phyloP scores from a whole-genome alignment of 2,888 invertebrate genomes.

The Eumerus sabulonum region DNA sequence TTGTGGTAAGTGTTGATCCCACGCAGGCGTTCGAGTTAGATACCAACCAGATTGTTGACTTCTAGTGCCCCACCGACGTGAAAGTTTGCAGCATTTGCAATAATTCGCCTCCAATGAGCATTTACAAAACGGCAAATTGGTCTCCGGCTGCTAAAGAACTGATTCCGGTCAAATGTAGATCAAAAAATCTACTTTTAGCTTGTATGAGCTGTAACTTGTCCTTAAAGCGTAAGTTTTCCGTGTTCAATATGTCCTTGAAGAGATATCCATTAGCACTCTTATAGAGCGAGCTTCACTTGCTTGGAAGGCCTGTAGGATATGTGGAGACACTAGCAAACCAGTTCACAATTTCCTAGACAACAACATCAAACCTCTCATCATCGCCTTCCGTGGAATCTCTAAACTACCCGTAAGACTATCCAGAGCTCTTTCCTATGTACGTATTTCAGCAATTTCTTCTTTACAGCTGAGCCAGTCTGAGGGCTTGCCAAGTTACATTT shows the following conservation, averaged over 20 bases:
- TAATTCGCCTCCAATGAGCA: too few species aligned
- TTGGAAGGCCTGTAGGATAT: slow-evolving; percentile 23
- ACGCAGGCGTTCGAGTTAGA: too few species aligned
- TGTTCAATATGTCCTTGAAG: too few species aligned
- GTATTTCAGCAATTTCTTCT: neutral
- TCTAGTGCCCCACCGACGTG: too few species aligned
- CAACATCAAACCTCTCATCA: too few species aligned
- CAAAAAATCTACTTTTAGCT: neutral
- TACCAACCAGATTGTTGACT: too few species aligned
- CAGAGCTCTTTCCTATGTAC: neutral
- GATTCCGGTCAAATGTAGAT: neutral
- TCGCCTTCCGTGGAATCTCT: too few species aligned
- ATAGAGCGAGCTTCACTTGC: slow-evolving; percentile 3
- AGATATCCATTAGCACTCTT: neutral
- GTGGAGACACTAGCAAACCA: neutral
- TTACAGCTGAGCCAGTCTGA: slow-evolving; percentile 3
- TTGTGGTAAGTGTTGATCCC: too few species aligned
- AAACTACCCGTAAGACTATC: neutral
- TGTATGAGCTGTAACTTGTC: neutral
- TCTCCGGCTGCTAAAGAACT: slow-evolving; percentile 1
- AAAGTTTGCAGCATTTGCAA: too few species aligned
- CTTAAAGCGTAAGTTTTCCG: slow-evolving; percentile 1
- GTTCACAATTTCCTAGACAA: too few species aligned
- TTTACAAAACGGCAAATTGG: slow-evolving; percentile 1
- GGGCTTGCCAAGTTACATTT: slow-evolving; percentile 8